Conservation (phyloP, 35 echinoderm and acorn worm genomes). For the Antedon bifida region DNA sequence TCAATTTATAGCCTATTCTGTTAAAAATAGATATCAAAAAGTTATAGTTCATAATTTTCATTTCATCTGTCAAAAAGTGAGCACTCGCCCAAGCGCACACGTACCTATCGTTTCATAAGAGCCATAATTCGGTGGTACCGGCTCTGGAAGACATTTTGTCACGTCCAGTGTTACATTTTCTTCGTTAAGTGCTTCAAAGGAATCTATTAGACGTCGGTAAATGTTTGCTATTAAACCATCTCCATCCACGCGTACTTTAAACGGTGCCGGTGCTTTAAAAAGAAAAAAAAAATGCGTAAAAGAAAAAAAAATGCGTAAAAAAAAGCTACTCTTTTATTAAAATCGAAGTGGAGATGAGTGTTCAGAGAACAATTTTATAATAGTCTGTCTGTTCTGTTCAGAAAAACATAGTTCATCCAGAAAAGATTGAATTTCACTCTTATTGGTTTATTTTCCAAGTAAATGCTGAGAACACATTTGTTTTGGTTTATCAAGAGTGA, state of each 20-base stretch:
- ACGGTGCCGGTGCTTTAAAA: slow-evolving; percentile 29
- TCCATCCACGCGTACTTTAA: slow-evolving; percentile 51
- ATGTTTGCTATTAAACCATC: slow-evolving; percentile 58
- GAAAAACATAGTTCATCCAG: too few species aligned
- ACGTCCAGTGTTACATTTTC: slow-evolving; percentile 59
- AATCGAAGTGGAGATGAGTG: neutral
- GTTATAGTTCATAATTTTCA: too few species aligned
- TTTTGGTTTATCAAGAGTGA: too few species aligned
- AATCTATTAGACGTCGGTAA: slow-evolving; percentile 30
- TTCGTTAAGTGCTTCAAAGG: slow-evolving; percentile 36
- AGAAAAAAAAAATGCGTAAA: neutral
- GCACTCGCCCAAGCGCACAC: too few species aligned
- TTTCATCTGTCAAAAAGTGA: too few species aligned
- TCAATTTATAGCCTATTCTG: too few species aligned
- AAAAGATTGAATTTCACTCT: too few species aligned
- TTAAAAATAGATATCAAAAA: too few species aligned
- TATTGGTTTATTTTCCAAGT: too few species aligned
- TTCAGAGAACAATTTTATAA: neutral
- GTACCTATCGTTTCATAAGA: slow-evolving; percentile 41
- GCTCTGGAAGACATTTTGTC: slow-evolving; percentile 60
- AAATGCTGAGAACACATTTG: too few species aligned
- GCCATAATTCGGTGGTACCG: slow-evolving; percentile 33
- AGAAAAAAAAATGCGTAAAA: neutral
- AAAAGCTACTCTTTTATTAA: neutral
- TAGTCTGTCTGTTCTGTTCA: too few species aligned